These are phyloP conservation scores for Lepidostoma basale DNA, from an alignment of 1,140 invertebrate genomes.

Conservation along the genomic window DNA sequence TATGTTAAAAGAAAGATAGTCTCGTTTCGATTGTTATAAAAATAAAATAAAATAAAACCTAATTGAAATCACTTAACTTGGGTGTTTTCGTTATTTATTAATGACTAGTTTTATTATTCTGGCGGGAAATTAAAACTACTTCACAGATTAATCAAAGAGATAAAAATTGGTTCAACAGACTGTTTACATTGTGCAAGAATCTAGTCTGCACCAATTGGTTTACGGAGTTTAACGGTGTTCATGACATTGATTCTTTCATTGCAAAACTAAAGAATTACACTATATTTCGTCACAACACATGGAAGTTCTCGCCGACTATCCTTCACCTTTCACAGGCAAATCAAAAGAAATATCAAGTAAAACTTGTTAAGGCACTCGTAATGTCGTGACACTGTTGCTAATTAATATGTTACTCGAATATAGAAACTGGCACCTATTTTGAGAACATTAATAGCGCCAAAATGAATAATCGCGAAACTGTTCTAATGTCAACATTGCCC, in stretches of 20 bases:
- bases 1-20: neutral
- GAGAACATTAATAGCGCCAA: conserved; percentile 14
- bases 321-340: neutral
- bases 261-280: neutral
- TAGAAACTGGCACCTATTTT: neutral
- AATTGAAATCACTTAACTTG: too few species aligned
- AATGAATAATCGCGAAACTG: neutral
- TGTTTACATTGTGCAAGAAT: neutral
- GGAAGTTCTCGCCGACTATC: neutral
- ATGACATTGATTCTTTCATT: conserved; percentile 1
- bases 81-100: too few species aligned
- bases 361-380: too few species aligned
- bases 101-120: neutral
- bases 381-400: neutral
- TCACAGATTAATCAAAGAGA: neutral
- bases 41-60: neutral
- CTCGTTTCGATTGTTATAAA: neutral
- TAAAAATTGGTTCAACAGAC: neutral
- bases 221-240: neutral
- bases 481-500: neutral
- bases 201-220: neutral
- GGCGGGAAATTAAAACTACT: neutral
- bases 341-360: too few species aligned
- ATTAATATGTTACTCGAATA: neutral
- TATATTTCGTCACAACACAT: neutral